Base-by-base conservation (phyloP, 2,797 vertebrate species). In the Brotula barbata region DNA sequence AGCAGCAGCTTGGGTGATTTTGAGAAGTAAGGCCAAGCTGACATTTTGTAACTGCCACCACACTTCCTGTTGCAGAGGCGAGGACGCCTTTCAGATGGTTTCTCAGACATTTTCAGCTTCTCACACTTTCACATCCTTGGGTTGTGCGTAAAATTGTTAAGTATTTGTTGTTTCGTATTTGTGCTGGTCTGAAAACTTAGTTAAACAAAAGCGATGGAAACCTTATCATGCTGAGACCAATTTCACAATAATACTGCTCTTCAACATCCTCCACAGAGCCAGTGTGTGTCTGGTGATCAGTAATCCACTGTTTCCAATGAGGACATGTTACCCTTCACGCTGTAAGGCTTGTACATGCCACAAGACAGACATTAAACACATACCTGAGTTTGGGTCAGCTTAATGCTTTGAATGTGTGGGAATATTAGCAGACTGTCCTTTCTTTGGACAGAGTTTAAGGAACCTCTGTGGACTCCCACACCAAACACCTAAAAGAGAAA, bases 371-470 rank as follows among this genome's bases (percentile, higher is more conserved):
- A 62, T 43, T 22, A 31, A 57, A 58, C 2, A 78, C 73, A 43
- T 91, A 98, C 97, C 97, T 96, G 93, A 84, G 92, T 93, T 82
- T 94, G 94, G 71, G 95, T 94, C 14, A 94, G 87, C 85, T 94
- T 96, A 88, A 99, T 93, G 82, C 91, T 96, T 54, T 95, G 93
- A 77, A 98, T 93, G 65, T 94, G 93, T 56, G 96, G 95, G 84
- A 97, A 94, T 72, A 97, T 84, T 59, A 97, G 90, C 74, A 91
- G 81, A 49, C 90, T 82, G 19, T 93, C 91, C 83, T 91, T 93
- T 73, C 85, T 86, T 60, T 87, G 87, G 82, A 91, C 87, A 42
- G 90, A 93, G 81, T 92, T 92, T 70, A 89, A 49, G 67, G 91
- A 88, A 34, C 88, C 84, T 22, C 19, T 80, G 40, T 88, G 87